Base-by-base conservation (phyloP, 2,888 invertebrate species). In the Melanostoma mellinum region DNA sequence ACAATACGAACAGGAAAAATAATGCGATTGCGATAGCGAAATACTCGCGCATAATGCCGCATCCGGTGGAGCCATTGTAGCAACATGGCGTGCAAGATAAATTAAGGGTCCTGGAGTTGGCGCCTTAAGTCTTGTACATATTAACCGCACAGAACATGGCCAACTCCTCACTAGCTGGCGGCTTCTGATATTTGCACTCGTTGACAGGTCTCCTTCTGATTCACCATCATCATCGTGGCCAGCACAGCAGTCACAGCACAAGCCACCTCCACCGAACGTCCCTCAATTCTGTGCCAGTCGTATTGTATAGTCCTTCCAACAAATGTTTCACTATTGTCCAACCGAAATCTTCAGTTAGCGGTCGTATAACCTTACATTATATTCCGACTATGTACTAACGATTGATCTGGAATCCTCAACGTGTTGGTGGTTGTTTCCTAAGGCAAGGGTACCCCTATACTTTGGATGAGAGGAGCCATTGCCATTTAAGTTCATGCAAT, bases 81-180 rank as follows among this genome's bases (percentile, higher is more conserved):
- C 53, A 74, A 65, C 78, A 84, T 78, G 84, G 65, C 84, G 75
- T 72, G 74, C 75, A 85, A 85, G 75, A 85, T 85, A 80, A 85
- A 72, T 80, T 80, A 76, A 80, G 63, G 75, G 72, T 58, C 72
- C 85, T 85, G 79, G 52, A 61, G 61, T 85, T 85, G 85, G 85
- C 85, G 85, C 85, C 85, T 79, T 85, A 48, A 55, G 78, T 72
- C 85, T 80, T 85, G 75, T 67, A 53, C 68, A 73, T 48, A 73
- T 73, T 68, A 61, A 63, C 77, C 56, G 32, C 73, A 68, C 35
- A 75, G 46, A 77, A 82, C 65, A 82, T 69, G 67, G 60, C 52
- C 68, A 72, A 73, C 77, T 73, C 61, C 63, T 73, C 63, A 48
- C 36, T 71, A 42, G 55, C 40, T 61, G 63, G 42, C 48, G 71